Percentiles rank a stretch among this genome's conserved stretches.
These are phyloP conservation scores for Drosophila subpulchrella DNA, from an alignment of 1,140 invertebrate genomes.

Conservation along the genomic window DNA sequence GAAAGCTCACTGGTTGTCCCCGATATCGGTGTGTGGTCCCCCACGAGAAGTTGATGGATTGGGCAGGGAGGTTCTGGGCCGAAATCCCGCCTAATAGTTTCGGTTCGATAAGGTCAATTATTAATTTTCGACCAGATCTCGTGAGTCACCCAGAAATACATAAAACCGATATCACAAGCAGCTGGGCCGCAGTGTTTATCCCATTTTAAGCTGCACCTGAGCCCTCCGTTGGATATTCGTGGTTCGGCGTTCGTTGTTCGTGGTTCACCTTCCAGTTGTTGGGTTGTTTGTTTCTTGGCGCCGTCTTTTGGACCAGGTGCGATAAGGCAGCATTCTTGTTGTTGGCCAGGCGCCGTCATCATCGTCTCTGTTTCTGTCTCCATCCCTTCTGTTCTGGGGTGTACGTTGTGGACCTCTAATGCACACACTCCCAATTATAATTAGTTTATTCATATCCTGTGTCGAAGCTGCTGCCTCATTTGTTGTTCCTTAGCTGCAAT, in stretches of 20 bases:
- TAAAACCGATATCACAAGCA: constrained; percentile 58
- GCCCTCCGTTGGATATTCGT: constrained; percentile 4
- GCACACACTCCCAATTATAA: constrained; percentile 68
- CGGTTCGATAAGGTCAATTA: constrained; percentile 72
- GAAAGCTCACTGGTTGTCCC: constrained; percentile 33
- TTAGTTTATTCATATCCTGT: constrained; percentile 83
- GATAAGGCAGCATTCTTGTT: constrained; percentile 78
- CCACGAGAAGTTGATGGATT: constrained; percentile 62
- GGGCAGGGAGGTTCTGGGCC: constrained; percentile 1
- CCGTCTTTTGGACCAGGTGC: constrained; percentile 74
- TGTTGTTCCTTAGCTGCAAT: constrained; percentile 69
- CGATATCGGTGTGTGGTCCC: constrained; percentile 55
- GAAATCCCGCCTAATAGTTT: constrained; percentile 32
- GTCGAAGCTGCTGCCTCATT: constrained; percentile 75
- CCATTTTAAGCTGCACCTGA: constrained; percentile 36
- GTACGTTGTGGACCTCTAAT: constrained; percentile 36
- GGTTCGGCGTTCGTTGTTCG: constrained; percentile 12
- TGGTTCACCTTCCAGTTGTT: constrained; percentile 38
- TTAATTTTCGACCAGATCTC: constrained; percentile 67
- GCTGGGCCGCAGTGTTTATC: constrained; percentile 42
- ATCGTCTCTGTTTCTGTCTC: constrained; percentile 25
- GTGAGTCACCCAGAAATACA: constrained; percentile 67
- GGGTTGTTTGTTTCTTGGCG: constrained; percentile 60
- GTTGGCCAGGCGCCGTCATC: constrained; percentile 46
- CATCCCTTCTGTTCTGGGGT: constrained; percentile 1